Base-by-base conservation (phyloP, 2,888 invertebrate species). In the Lepidonotus clava region DNA sequence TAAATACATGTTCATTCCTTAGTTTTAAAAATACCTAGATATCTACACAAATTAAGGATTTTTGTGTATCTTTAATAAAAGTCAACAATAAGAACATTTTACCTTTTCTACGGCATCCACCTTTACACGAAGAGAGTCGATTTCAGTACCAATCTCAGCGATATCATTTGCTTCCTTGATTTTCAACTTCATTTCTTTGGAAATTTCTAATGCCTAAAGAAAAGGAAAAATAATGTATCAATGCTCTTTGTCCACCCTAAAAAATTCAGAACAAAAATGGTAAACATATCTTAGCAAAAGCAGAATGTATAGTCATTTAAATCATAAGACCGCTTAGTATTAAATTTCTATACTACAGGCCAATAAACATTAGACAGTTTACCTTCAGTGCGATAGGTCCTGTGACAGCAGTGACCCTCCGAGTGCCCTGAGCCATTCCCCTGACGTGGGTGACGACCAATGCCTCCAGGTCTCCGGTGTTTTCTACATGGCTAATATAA, bases 391-490 rank as follows among this genome's bases (percentile, higher is more conserved):
- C 90, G 28, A 28, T 6, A 18, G 76, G 36, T 38, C 93, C 92
- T 6, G 93, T 93, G 24, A 93, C 90, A 87, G 92, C 92, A 1
- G 91, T 90, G 4, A 93, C 66, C 34, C 92, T 87, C 85, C 93
- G 92, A 5, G 90, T 91, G 8, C 92, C 92, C 83, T 92, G 91
- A 8, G 90, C 80, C 38, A 91, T 90, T 8, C 93, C 92, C 36
- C 90, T 88, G 38, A 92, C 87, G 67, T 91, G 90, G 4, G 91
- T 91, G n/a, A 94, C 90, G 87, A 92, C 92, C 85, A 93, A 90
- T 14, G 89, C 89, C 8, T 88, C 91, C 5, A 94, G 86, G 87
- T 93, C 92, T 24, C 87, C 85, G 0, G 93, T 92, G 84, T 92
- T 91, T 0, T 86, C 67, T 6, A 93, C 92, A 90, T 94, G 94